phyloP scores from a whole-genome alignment of 2,113 vertebrate genomes.

The Girardinichthys multiradiatus region DNA sequence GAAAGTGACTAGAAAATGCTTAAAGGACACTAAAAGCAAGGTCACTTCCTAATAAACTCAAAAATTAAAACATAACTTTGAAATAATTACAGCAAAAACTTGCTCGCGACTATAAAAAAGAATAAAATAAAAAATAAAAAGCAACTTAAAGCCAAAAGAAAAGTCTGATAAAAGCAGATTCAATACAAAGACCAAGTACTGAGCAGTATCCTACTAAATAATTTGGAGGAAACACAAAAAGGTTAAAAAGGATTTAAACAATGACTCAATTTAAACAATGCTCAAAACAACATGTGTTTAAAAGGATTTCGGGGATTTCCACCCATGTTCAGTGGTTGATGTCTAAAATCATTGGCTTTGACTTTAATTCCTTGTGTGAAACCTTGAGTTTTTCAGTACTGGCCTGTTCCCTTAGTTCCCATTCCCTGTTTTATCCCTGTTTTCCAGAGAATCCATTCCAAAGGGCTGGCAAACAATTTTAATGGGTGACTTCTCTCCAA shows the following conservation, averaged over 20 bases:
- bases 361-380: neutral
- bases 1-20: neutral
- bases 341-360: neutral
- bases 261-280: neutral
- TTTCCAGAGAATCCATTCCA: neutral
- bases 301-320: neutral
- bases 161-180: too few species aligned
- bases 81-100: neutral
- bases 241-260: neutral
- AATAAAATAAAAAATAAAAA: neutral
- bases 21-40: too few species aligned
- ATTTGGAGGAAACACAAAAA: neutral
- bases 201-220: neutral
- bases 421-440: neutral
- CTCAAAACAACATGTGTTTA: neutral
- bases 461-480: slow-evolving; percentile 36
- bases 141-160: neutral
- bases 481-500: slow-evolving; percentile 59
- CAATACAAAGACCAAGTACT: neutral
- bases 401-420: neutral
- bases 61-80: neutral
- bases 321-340: neutral
- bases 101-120: neutral
- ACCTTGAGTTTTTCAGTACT: neutral
- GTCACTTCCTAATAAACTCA: too few species aligned